Evolutionary conservation across 2,113 vertebrate species (phyloP).

Genomic region (Recurvirostra avosetta): DNA sequence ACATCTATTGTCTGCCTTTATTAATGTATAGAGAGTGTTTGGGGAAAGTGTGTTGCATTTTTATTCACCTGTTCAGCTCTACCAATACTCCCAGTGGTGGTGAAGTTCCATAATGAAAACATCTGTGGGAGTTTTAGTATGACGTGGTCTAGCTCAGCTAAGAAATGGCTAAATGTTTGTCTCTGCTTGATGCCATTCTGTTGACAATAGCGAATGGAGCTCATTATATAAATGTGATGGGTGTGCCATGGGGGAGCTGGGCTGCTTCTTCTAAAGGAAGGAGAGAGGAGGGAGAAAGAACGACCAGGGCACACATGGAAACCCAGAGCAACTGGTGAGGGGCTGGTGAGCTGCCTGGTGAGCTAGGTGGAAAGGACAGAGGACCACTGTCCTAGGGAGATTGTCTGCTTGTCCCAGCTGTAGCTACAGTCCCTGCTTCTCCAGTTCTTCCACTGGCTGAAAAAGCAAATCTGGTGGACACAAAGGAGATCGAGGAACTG

Average conservation of each 20-base stretch:
- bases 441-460: background rate
- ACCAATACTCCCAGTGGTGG: background rate
- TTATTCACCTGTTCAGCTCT: background rate
- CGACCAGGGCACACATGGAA: background rate
- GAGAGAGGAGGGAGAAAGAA: background rate
- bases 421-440: background rate
- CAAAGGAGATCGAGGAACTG: background rate
- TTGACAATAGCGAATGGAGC: background rate
- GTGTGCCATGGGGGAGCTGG: background rate
- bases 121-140: background rate
- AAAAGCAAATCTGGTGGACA: background rate
- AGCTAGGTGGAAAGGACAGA: background rate
- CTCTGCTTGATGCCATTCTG: background rate
- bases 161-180: background rate
- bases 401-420: background rate
- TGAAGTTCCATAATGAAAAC: background rate
- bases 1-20: background rate
- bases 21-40: background rate
- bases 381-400: background rate
- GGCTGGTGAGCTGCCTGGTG: background rate
- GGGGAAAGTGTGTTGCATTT: background rate
- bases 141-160: background rate
- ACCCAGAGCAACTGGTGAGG: background rate
- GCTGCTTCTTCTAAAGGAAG: background rate
- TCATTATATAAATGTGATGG: background rate